phyloP scores from a whole-genome alignment of 1,140 invertebrate genomes.

The Maconellicoccus hirsutus region DNA sequence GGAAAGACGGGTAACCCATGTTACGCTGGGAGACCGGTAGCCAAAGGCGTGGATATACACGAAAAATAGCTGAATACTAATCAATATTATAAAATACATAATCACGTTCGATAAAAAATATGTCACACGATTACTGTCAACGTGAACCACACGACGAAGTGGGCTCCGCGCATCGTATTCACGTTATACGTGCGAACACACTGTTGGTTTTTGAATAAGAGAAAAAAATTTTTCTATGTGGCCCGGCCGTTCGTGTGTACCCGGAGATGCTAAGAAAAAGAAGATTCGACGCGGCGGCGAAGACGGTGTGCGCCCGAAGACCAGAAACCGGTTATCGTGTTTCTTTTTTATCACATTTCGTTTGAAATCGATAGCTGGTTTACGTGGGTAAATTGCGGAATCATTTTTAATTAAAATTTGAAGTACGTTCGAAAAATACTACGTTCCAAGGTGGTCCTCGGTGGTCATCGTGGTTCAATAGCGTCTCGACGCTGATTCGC shows the following conservation, averaged over 20 bases:
- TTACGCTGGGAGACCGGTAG: no score
- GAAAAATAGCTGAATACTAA: constrained; percentile 5
- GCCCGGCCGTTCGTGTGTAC: no score
- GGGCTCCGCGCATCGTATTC: no score
- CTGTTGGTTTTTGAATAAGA: no score
- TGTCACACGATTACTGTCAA: constrained; percentile 7
- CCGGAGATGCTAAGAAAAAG: no score
- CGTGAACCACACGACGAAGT: not conserved
- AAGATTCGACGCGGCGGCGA: no score
- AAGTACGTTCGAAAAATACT: not conserved
- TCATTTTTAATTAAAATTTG: constrained; percentile 10
- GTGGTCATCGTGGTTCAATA: no score
- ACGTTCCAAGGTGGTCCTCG: not conserved
- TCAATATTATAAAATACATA: constrained; percentile 10
- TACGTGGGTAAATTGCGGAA: constrained; percentile 7
- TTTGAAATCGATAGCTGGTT: constrained; percentile 8
- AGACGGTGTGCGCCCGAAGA: not conserved
- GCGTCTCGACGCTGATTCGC: no score
- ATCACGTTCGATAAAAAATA: not conserved
- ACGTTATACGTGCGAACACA: no score
- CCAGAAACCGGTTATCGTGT: not conserved
- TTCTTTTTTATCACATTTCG: constrained; percentile 1
- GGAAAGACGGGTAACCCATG: no score
- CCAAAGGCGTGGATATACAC: no score
- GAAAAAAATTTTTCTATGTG: no score